phyloP scores from a whole-genome alignment of 2,113 vertebrate species.

The Embiotoca jacksoni region DNA sequence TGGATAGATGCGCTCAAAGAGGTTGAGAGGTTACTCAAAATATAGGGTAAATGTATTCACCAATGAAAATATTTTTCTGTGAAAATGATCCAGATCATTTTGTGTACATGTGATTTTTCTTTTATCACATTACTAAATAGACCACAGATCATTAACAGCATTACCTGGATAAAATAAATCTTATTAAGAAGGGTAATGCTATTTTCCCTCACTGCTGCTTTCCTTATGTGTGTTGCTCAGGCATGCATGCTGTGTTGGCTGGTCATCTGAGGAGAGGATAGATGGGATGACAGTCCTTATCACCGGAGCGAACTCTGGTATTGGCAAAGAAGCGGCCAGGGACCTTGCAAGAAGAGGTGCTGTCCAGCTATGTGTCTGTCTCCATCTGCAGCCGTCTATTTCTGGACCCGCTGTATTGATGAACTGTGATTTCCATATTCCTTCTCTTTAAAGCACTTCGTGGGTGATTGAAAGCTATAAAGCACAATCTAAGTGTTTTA shows the following conservation, averaged over 20 bases:
- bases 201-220: neutral
- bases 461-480: slow-evolving; percentile 16
- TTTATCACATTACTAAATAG: no score
- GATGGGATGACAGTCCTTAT: slow-evolving; percentile 84
- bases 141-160: no score
- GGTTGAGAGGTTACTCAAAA: no score
- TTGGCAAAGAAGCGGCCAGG: slow-evolving; percentile 85
- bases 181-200: neutral
- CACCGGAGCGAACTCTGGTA: slow-evolving; percentile 86
- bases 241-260: slow-evolving; percentile 70
- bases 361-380: neutral
- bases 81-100: no score
- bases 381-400: slow-evolving; percentile 7
- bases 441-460: neutral
- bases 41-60: no score
- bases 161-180: neutral
- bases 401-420: neutral
- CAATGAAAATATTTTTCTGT: no score
- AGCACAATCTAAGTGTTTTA: slow-evolving; percentile 30
- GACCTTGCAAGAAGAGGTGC: slow-evolving; percentile 85
- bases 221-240: slow-evolving; percentile 34
- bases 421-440: slow-evolving; percentile 31
- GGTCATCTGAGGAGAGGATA: slow-evolving; percentile 81
- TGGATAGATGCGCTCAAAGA: no score
- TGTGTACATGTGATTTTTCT: no score